These are phyloP conservation scores for Anguilla obscura DNA, from an alignment of 2,797 vertebrate species.

Conservation along the genomic window DNA sequence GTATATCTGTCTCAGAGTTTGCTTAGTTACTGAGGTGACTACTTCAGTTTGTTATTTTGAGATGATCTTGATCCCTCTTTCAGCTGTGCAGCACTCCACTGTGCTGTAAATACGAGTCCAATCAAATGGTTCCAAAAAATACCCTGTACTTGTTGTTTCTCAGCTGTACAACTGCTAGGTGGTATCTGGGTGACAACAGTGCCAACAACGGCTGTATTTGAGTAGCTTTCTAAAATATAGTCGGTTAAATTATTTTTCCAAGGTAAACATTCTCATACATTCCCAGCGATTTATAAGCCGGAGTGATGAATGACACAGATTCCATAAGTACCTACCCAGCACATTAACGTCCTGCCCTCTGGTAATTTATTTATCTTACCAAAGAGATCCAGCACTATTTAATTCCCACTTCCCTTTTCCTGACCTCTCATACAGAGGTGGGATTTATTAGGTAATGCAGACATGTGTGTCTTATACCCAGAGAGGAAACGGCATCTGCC, in stretches of 20 bases:
- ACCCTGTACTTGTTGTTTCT: slow-evolving; percentile 43
- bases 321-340: slow-evolving; percentile 52
- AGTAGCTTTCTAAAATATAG: slow-evolving; percentile 43
- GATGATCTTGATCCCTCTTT: slow-evolving; percentile 44
- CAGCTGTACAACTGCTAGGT: slow-evolving; percentile 38
- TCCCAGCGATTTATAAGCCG: slow-evolving; percentile 60
- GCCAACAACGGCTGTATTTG: slow-evolving; percentile 47
- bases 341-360: slow-evolving; percentile 45
- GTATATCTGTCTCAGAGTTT: slow-evolving; percentile 41
- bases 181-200: slow-evolving; percentile 39
- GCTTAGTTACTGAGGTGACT: slow-evolving; percentile 46
- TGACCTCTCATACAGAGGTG: slow-evolving; percentile 26
- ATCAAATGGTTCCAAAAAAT: neutral
- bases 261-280: slow-evolving; percentile 62
- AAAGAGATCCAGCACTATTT: slow-evolving; percentile 30
- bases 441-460: slow-evolving; percentile 26
- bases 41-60: slow-evolving; percentile 55
- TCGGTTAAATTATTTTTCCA: slow-evolving; percentile 59
- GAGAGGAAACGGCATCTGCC: slow-evolving; percentile 11
- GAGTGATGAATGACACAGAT: slow-evolving; percentile 64
- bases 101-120: neutral
- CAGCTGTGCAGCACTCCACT: slow-evolving; percentile 35
- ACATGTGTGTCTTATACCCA: slow-evolving; percentile 17
- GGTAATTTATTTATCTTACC: slow-evolving; percentile 61
- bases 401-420: slow-evolving; percentile 30